phyloP scores from a whole-genome alignment of 1,140 invertebrate genomes.

The Macrobrachium nipponense region DNA sequence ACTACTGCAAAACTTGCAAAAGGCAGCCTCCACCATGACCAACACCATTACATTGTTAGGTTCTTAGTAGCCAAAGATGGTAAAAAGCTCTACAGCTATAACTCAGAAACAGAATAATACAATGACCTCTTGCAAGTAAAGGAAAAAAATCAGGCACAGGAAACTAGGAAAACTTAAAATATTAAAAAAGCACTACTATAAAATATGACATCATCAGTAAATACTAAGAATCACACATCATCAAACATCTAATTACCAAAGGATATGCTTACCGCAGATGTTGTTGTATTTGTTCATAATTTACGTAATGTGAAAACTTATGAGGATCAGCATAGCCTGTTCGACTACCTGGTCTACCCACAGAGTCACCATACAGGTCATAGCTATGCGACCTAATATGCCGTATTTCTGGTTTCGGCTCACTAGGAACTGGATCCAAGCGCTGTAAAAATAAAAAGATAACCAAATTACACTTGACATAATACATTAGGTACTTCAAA shows the following conservation, averaged over 20 bases:
- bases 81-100: too few species aligned
- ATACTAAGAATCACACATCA: too few species aligned
- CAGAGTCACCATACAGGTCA: slow-evolving; percentile 68
- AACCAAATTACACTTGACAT: not conserved
- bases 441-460: slow-evolving; percentile 26
- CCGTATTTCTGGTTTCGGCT: slow-evolving; percentile 66
- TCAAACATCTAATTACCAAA: too few species aligned
- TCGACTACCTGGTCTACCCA: slow-evolving; percentile 71
- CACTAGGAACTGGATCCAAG: slow-evolving; percentile 43
- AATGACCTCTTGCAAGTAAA: too few species aligned
- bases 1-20: not conserved
- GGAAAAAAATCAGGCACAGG: too few species aligned
- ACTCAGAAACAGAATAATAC: too few species aligned
- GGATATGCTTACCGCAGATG: slow-evolving; percentile 77
- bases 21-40: slow-evolving; percentile 2
- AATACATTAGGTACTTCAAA: not conserved
- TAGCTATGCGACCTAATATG: slow-evolving; percentile 70
- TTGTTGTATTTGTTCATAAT: slow-evolving; percentile 86
- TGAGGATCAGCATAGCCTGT: slow-evolving; percentile 73
- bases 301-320: slow-evolving; percentile 83
- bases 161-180: too few species aligned
- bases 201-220: too few species aligned
- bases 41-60: slow-evolving; percentile 3
- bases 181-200: too few species aligned
- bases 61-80: not conserved